These are phyloP conservation scores for Byasa hedistus DNA, from an alignment of 2,888 invertebrate species.

Conservation along the genomic window DNA sequence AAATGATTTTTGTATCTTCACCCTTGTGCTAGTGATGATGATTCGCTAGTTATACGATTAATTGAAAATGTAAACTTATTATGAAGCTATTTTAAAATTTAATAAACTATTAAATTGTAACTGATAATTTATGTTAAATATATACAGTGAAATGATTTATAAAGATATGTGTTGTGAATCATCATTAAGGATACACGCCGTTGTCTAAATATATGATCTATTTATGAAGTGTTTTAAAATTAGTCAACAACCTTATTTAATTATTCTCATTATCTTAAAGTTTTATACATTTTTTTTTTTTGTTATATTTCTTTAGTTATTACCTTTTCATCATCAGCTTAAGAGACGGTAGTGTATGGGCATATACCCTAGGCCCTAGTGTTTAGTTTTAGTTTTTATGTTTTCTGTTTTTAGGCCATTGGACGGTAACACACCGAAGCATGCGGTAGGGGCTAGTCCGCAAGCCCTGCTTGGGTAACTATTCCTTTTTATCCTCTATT, in stretches of 20 bases:
- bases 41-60: background rate
- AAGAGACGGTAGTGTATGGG: constrained; percentile 39
- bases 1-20: constrained; percentile 5
- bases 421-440: constrained; percentile 80
- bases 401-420: constrained; percentile 83
- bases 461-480: constrained; percentile 84
- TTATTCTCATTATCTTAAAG: background rate
- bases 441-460: constrained; percentile 79
- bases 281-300: too few relatives aligned
- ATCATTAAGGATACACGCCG: too few relatives aligned
- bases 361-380: constrained; percentile 46
- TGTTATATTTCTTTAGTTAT: background rate
- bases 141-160: background rate
- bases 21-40: constrained; percentile 12
- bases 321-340: constrained; percentile 37
- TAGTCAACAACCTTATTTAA: background rate
- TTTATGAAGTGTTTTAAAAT: too few relatives aligned
- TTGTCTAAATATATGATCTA: too few relatives aligned
- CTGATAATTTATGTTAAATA: background rate
- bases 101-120: background rate
- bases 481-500: constrained; percentile 44
- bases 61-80: background rate
- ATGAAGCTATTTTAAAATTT: background rate
- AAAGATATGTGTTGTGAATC: too few relatives aligned
- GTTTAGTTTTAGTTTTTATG: constrained; percentile 70